Conservation (phyloP, 1,140 invertebrate genomes). For the Leucophenga varia region DNA sequence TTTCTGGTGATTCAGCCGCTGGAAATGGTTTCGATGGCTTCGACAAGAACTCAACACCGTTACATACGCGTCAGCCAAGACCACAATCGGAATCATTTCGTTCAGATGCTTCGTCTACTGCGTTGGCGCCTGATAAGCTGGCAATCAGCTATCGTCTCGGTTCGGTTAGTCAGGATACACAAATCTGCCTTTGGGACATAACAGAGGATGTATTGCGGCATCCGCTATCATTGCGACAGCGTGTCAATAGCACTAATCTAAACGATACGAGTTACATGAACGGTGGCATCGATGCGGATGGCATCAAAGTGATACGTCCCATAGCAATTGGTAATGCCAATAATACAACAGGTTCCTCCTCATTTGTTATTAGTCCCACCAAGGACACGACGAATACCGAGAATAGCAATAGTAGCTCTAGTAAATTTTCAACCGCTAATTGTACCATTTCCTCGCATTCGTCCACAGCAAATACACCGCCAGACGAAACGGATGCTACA, state of each 20-base stretch:
- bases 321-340: constrained; percentile 37
- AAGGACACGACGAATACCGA: constrained; percentile 29
- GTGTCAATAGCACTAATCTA: constrained; percentile 39
- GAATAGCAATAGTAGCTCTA: constrained; percentile 53
- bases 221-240: constrained; percentile 58
- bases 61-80: constrained; percentile 44
- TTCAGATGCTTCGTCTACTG: constrained; percentile 45
- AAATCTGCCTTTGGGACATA: constrained; percentile 97
- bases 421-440: constrained; percentile 55
- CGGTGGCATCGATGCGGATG: constrained; percentile 40
- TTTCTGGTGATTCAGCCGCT: constrained; percentile 38
- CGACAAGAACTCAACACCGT: constrained; percentile 54
- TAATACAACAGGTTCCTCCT: constrained; percentile 27
- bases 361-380: constrained; percentile 33
- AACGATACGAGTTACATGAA: constrained; percentile 44
- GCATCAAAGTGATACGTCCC: constrained; percentile 46
- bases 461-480: constrained; percentile 42
- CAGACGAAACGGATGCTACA: constrained; percentile 32
- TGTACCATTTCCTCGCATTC: constrained; percentile 55
- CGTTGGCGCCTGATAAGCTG: constrained; percentile 56
- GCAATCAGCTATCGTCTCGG: constrained; percentile 83
- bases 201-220: constrained; percentile 89
- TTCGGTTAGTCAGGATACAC: constrained; percentile 98
- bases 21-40: constrained; percentile 51
- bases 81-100: constrained; percentile 62